Conservation (phyloP, 2,888 invertebrate genomes). For the Lithophane semibrunnea region DNA sequence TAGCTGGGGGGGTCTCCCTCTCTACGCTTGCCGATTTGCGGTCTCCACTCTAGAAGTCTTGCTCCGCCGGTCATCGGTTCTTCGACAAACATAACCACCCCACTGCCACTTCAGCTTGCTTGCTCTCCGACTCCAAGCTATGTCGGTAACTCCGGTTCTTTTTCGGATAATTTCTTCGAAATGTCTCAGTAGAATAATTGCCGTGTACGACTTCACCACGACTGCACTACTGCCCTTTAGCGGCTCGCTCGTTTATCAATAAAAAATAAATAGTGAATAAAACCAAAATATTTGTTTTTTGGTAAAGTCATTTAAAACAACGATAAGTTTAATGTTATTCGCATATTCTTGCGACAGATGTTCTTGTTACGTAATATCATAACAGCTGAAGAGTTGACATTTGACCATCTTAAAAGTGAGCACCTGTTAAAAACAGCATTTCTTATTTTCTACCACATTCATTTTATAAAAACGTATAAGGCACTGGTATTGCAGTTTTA, state of each 20-base stretch:
- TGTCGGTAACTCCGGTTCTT: neutral
- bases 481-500: neutral
- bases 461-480: slow-evolving; percentile 23
- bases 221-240: neutral
- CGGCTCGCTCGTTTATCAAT: neutral
- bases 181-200: neutral
- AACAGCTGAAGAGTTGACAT: slow-evolving; percentile 37
- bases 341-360: slow-evolving; percentile 33
- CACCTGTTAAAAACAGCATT: slow-evolving; percentile 6
- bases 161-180: neutral
- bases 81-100: neutral
- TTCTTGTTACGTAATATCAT: slow-evolving; percentile 28
- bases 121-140: neutral
- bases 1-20: too few species aligned
- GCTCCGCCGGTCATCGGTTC: neutral
- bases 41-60: neutral
- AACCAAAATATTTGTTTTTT: slow-evolving; percentile 2
- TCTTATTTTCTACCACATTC: slow-evolving; percentile 7
- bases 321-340: slow-evolving; percentile 1
- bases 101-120: neutral
- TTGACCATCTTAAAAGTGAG: slow-evolving; percentile 10
- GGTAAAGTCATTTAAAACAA: slow-evolving; percentile 2
- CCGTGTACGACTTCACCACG: neutral
- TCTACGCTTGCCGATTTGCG: neutral
- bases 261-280: too few species aligned